Evolutionary conservation across 2,113 vertebrate species (phyloP).

Genomic region (Hystrix brachyura): DNA sequence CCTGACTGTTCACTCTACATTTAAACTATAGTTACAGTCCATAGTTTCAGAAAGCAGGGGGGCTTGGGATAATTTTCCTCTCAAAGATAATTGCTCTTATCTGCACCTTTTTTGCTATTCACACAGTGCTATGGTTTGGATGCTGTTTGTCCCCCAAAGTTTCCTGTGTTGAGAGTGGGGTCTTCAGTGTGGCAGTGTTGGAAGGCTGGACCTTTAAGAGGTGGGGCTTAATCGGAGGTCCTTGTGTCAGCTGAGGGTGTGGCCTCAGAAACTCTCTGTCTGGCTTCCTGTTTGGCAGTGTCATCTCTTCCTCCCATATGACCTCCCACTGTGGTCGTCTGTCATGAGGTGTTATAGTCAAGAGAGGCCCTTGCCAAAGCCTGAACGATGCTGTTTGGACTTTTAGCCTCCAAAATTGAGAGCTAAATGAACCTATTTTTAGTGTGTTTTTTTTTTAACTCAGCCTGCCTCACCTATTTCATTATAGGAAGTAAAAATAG

Average conservation of each 20-base stretch:
- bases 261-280: neutral
- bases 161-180: neutral
- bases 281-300: neutral
- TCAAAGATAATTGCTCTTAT: slow-evolving; percentile 19
- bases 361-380: neutral
- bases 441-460: neutral
- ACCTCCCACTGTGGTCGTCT: neutral
- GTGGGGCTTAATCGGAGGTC: neutral
- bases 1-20: neutral
- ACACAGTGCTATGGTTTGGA: neutral
- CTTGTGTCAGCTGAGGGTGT: neutral
- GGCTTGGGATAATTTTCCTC: neutral
- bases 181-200: neutral
- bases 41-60: slow-evolving; percentile 13
- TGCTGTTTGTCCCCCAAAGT: neutral
- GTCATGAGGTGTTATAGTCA: neutral
- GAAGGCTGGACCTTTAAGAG: neutral
- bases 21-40: neutral
- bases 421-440: neutral
- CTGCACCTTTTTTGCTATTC: neutral
- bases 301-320: neutral
- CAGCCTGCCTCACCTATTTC: neutral
- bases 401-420: neutral
- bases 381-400: neutral
- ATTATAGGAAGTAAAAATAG: neutral